These are phyloP conservation scores for Morpho achilles DNA, from an alignment of 2,888 invertebrate species.

Conservation along the genomic window DNA sequence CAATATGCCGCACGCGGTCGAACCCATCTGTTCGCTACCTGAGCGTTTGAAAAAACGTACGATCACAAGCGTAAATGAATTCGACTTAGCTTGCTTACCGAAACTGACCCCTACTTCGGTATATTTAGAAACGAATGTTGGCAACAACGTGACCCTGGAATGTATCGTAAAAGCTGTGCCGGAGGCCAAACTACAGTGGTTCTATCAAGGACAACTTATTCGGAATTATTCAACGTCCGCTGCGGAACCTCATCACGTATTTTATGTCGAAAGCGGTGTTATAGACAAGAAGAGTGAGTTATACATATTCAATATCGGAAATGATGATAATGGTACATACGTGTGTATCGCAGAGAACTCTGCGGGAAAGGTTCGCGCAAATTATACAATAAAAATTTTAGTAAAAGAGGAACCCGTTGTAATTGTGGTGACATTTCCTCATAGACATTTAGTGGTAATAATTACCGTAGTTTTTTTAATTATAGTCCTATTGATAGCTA, in stretches of 20 bases:
- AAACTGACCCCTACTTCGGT: conserved; percentile 87
- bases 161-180: conserved; percentile 91
- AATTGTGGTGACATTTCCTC: conserved; percentile 83
- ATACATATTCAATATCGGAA: conserved; percentile 86
- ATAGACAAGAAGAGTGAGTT: conserved; percentile 88
- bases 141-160: conserved; percentile 88
- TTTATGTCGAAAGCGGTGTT: conserved; percentile 85
- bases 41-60: conserved; percentile 81
- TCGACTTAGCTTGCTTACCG: conserved; percentile 90
- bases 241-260: conserved; percentile 83
- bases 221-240: conserved; percentile 86
- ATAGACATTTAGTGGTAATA: conserved; percentile 85
- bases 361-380: conserved; percentile 88
- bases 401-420: conserved; percentile 86
- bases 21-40: conserved; percentile 88
- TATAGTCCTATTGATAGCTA: conserved; percentile 81
- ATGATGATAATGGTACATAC: conserved; percentile 91
- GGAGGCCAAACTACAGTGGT: conserved; percentile 90
- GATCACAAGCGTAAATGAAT: conserved; percentile 82
- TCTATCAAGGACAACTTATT: conserved; percentile 88
- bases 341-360: conserved; percentile 92
- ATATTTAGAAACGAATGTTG: conserved; percentile 87
- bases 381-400: conserved; percentile 88
- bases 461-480: conserved; percentile 83
- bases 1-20: conserved; percentile 87